These are phyloP conservation scores for Chloropsis cyanopogon DNA, from an alignment of 2,113 vertebrate genomes.

Conservation along the genomic window DNA sequence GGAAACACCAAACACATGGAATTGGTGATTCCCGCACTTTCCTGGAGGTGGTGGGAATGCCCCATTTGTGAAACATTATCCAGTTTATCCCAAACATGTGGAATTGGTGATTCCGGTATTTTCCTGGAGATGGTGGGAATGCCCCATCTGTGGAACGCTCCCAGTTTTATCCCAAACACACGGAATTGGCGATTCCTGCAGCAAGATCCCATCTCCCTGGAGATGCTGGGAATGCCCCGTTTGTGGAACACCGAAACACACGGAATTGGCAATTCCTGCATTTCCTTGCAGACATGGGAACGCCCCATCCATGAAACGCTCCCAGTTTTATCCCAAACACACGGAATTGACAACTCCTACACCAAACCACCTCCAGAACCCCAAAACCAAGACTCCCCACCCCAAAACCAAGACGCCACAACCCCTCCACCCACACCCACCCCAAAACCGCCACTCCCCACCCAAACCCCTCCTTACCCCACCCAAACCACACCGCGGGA, in stretches of 20 bases:
- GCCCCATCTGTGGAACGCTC: neutral
- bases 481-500: rapidly evolving
- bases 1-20: too few species aligned
- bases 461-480: neutral
- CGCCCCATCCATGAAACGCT: rapidly evolving
- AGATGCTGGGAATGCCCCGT: rapidly evolving
- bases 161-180: neutral
- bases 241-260: neutral
- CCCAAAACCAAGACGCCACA: rapidly evolving
- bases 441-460: neutral
- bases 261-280: rapidly evolving
- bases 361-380: neutral
- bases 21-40: neutral
- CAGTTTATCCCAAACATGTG: too few species aligned
- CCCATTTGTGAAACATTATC: too few species aligned
- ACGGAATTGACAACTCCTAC: rapidly evolving
- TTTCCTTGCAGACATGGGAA: too few species aligned
- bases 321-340: neutral
- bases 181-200: rapidly evolving
- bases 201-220: too few species aligned
- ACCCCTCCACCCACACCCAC: neutral
- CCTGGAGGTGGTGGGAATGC: neutral
- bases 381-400: neutral
- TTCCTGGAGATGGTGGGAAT: too few species aligned
- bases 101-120: neutral